Conservation (phyloP, 2,113 vertebrate genomes). For the Oxyruncus cristatus region DNA sequence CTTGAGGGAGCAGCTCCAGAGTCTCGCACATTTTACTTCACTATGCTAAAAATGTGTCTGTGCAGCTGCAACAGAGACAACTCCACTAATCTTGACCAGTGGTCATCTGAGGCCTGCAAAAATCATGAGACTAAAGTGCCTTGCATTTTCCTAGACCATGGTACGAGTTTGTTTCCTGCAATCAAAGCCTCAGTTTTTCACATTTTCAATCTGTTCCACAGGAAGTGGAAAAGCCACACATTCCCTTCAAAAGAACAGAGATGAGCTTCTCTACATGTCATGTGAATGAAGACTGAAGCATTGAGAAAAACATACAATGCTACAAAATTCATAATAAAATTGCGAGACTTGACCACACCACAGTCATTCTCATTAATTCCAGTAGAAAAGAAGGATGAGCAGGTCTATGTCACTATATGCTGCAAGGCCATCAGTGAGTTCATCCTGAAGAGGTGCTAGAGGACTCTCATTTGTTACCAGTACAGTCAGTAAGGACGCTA, state of each 20-base stretch:
- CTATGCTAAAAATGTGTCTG: background rate
- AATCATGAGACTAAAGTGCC: background rate
- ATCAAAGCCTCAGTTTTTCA: background rate
- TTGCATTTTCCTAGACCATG: background rate
- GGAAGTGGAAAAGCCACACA: background rate
- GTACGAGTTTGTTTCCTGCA: background rate
- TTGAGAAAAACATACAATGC: background rate
- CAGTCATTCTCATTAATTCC: background rate
- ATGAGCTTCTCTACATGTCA: background rate
- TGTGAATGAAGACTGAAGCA: background rate
- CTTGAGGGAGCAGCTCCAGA: background rate
- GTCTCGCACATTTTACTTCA: background rate
- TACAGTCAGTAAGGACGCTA: background rate
- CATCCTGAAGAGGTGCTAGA: background rate
- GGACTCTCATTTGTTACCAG: background rate
- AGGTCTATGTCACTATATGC: background rate
- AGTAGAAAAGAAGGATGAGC: background rate
- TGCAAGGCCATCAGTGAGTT: background rate
- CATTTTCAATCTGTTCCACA: background rate
- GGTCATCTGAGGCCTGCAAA: background rate
- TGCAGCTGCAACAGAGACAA: background rate
- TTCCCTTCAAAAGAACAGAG: background rate
- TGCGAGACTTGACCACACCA: background rate
- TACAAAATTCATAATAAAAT: background rate
- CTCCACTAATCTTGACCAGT: background rate